Evolutionary conservation across 2,888 invertebrate species (phyloP).

Genomic region (Eucriotettix oculatus): DNA sequence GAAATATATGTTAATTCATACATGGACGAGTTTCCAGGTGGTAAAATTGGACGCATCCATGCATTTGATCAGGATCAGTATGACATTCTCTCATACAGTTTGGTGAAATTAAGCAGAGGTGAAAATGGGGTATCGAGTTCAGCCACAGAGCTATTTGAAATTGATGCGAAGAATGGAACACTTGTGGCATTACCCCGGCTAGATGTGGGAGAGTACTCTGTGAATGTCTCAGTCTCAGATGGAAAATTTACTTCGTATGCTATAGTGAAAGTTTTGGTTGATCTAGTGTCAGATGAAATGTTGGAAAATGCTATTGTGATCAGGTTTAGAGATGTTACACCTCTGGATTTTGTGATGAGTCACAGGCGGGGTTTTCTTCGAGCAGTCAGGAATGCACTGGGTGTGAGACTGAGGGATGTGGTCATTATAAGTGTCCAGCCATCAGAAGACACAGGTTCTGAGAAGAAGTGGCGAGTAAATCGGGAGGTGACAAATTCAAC

Average conservation of each 20-base stretch:
- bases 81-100: conserved; percentile 62
- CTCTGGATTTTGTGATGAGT: conserved; percentile 70
- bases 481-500: conserved; percentile 25
- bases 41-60: conserved; percentile 67
- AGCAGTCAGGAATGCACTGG: conserved; percentile 61
- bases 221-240: conserved; percentile 87
- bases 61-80: conserved; percentile 87
- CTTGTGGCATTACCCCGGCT: conserved; percentile 66
- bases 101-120: conserved; percentile 25
- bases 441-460: conserved; percentile 8
- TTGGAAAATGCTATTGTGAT: conserved; percentile 72
- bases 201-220: conserved; percentile 68
- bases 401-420: conserved; percentile 61
- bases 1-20: conserved; percentile 77
- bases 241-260: conserved; percentile 73
- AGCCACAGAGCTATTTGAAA: conserved; percentile 55
- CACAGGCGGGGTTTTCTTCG: conserved; percentile 72
- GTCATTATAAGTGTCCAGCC: conserved; percentile 75
- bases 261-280: conserved; percentile 59
- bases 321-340: conserved; percentile 63
- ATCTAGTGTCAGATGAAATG: conserved; percentile 67
- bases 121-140: conserved; percentile 33
- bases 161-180: conserved; percentile 65
- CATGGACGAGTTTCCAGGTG: conserved; percentile 81
- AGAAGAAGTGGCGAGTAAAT: conserved; percentile 7